A percentile compares a stretch with the other conserved stretches of the same genome.
Conservation (phyloP, 2,888 invertebrate species). For the Caenorhabditis angaria region DNA sequence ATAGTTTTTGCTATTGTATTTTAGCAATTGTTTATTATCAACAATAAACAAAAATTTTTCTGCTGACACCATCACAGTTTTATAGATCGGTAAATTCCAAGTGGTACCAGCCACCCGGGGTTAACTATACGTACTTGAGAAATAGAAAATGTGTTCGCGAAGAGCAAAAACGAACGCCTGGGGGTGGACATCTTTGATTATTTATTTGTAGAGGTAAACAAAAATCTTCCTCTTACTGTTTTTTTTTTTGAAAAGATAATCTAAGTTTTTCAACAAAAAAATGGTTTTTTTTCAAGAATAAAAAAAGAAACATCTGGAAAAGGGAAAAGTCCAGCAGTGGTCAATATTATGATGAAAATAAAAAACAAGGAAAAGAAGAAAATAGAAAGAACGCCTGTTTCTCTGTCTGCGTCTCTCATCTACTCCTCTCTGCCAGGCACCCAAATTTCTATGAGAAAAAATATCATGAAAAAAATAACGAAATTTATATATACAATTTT, state of each 20-base stretch:
- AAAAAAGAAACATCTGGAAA: background rate
- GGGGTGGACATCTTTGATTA: background rate
- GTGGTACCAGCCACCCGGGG: slow-evolving; percentile 42
- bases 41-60: slow-evolving; percentile 1
- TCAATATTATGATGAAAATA: background rate
- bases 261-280: background rate
- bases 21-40: background rate
- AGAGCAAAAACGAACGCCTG: background rate
- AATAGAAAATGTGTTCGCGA: slow-evolving; percentile 7
- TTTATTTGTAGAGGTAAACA: background rate
- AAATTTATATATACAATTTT: background rate
- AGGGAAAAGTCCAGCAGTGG: no score
- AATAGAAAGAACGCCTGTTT: slow-evolving; percentile 1
- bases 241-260: background rate
- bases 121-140: slow-evolving; percentile 41
- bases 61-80: slow-evolving; percentile 9
- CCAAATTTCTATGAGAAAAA: slow-evolving; percentile 1
- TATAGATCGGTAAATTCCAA: slow-evolving; percentile 31
- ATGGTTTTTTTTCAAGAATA: background rate
- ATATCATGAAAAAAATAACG: background rate
- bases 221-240: background rate
- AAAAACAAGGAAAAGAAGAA: background rate
- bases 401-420: background rate
- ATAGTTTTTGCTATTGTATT: no score
- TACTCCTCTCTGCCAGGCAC: background rate